Conservation (phyloP, 2,113 vertebrate species). For the Notarius quadriscutis region DNA sequence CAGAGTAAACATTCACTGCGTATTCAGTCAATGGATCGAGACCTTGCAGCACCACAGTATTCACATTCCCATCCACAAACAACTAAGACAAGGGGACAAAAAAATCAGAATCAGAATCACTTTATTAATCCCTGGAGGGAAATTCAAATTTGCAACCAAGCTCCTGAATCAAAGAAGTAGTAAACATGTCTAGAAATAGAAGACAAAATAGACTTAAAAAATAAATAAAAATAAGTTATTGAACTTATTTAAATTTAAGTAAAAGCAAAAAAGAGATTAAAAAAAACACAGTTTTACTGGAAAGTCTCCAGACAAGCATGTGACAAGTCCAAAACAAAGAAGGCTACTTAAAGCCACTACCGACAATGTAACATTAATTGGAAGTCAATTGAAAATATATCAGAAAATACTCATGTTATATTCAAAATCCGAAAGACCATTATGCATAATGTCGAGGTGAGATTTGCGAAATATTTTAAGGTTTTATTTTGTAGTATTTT, state of each 20-base stretch:
- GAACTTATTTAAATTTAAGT: too few species aligned
- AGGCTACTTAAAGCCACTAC: not conserved
- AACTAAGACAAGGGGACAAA: conserved; percentile 68
- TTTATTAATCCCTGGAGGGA: too few species aligned
- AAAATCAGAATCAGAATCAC: too few species aligned
- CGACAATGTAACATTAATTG: not conserved
- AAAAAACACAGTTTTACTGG: too few species aligned
- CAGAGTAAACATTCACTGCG: conserved; percentile 85
- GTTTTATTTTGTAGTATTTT: not conserved
- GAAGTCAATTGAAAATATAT: not conserved
- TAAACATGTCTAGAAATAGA: too few species aligned
- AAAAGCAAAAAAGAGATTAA: not conserved
- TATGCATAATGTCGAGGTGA: not conserved
- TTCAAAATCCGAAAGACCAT: not conserved
- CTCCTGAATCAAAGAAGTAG: too few species aligned
- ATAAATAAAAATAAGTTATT: too few species aligned
- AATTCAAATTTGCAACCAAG: too few species aligned
- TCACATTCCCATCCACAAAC: conserved; percentile 84
- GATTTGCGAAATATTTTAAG: not conserved
- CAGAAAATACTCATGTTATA: not conserved
- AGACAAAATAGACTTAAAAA: too few species aligned
- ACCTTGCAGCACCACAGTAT: conserved; percentile 81
- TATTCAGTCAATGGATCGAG: conserved; percentile 89
- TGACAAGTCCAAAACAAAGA: not conserved
- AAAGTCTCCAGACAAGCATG: not conserved